Evolutionary conservation across 2,888 invertebrate species (phyloP).

Genomic region (Blomia tropicalis): DNA sequence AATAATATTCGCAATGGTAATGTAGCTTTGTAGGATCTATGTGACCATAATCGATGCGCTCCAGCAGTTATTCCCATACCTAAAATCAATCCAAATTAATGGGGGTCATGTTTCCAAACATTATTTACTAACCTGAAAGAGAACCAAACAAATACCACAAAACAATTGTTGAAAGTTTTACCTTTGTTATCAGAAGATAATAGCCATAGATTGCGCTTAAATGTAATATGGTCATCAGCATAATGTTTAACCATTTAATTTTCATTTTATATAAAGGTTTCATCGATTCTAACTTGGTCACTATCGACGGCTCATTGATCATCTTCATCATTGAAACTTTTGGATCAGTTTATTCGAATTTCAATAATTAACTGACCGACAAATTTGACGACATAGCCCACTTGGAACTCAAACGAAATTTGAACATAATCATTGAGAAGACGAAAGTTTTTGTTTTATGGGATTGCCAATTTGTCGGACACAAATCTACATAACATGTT

Average conservation of each 20-base stretch:
- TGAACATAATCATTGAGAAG: no score
- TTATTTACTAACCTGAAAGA: not conserved
- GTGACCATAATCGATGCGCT: conserved; percentile 16
- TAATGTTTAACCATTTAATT: conserved; percentile 18
- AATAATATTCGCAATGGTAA: not conserved
- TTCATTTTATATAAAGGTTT: not conserved
- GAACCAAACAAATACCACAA: not conserved
- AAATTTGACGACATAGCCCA: no score
- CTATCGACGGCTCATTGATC: no score
- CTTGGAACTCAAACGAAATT: no score
- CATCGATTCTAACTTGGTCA: no score
- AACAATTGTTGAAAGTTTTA: not conserved
- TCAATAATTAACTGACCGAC: no score
- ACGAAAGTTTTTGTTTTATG: no score
- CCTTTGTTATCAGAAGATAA: not conserved
- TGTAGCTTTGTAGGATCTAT: conserved; percentile 6
- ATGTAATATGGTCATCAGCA: conserved; percentile 13
- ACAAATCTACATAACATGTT: no score
- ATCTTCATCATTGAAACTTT: no score
- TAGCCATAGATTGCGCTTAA: conserved; percentile 8
- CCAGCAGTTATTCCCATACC: conserved; percentile 6
- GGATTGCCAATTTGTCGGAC: no score
- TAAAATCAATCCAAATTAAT: not conserved
- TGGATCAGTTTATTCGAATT: no score
- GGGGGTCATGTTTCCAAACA: not conserved